Base-by-base conservation (phyloP, 1,140 invertebrate species). In the Caenorhabditis latens region DNA sequence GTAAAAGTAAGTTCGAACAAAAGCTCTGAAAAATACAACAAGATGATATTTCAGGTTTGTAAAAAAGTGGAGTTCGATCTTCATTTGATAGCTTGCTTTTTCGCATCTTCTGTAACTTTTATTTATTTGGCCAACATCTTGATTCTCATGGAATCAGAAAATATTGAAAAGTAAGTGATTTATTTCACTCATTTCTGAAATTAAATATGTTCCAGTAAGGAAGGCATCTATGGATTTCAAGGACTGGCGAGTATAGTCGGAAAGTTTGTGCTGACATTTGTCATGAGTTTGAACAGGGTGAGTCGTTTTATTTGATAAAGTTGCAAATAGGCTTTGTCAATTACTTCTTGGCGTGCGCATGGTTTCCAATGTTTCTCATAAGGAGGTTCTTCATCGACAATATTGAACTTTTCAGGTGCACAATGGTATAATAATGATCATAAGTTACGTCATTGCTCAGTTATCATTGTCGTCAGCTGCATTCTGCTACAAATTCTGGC, bases 101-200 rank as follows among this genome's bases (percentile, higher is more conserved):
- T 71, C 21, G 86, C 86, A 50, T 83, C 86, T 8, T 53, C 65
- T 3, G 75, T 83, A 11, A 48, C 40, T 5, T 79, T 86, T 32
- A 86, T 86, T n/a, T 86, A 86, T 19, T 5, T 86, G 13, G 75
- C 86, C 4, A 86, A 86, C 24, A 86, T 86, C 53, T 42, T 86
- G n/a, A 75, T 82, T 58, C 42, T 86, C 13, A 86, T 86, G 86
- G 42, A 71, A 24, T 63, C 42, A 8, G 86, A 86, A 57, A 61
- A 86, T 19, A 86, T 86, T 53, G 58, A 61, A 75, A 42, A 83
- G 86, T 83, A n/a, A 50, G 82, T 19, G 4, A 50, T 65, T 8
- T 14, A 21, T n/a, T 58, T 58, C 21, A 16, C 13, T 16, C 0
- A 5, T 13, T 4, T 40, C 14, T 0, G 0, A 67, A 67, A 11